Base-by-base conservation (phyloP, 1,140 invertebrate genomes). In the Hirudo medicinalis region DNA sequence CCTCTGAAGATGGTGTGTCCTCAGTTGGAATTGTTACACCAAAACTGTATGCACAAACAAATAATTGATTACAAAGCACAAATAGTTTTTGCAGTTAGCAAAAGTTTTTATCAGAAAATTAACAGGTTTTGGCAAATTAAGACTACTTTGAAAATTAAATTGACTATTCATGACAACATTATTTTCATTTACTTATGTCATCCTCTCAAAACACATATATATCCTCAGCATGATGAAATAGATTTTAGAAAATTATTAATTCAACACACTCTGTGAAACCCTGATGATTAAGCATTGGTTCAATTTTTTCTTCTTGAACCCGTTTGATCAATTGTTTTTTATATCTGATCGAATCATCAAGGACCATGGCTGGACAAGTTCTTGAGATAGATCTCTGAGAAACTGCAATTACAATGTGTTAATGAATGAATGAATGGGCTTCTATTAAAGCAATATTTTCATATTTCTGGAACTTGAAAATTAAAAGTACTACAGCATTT, bases 1-100 rank as follows among this genome's bases (percentile, higher is more conserved):
- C 90, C n/a, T 92, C 74, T 76, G 83, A 83, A 67, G 88, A n/a
- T 54, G 72, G 72, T 25, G 77, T 78, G 32, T 77, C 76, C 25
- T 69, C 32, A n/a, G 76, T 76, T 2, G 77, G 77, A 40, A 74
- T 72, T 53, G 71, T 72, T 66, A 72, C 67, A 11, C 71, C 71
- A 27, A 43, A 25, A 9, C 71, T 72, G 40, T 3, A 25, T 8
- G 57, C 1, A 63, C 9, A 63, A 63, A 63, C 1, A 25, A 63
- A 63, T 60, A 63, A 63, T 32, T 63, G 17, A 22, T 13, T 25
- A 63, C 2, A 22, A 4, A 60, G 55, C 8, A 4, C 54, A 57
- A 36, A 36, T 36, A 36, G 32, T 36, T 36, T 36, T 36, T 36
- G 32, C 6, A 36, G 32, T 36, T 36, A 6, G 32, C 32, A 36